A percentile compares a stretch with the other conserved stretches of the same genome.
phyloP scores from a whole-genome alignment of 2,113 vertebrate species.

The Bos indicus region DNA sequence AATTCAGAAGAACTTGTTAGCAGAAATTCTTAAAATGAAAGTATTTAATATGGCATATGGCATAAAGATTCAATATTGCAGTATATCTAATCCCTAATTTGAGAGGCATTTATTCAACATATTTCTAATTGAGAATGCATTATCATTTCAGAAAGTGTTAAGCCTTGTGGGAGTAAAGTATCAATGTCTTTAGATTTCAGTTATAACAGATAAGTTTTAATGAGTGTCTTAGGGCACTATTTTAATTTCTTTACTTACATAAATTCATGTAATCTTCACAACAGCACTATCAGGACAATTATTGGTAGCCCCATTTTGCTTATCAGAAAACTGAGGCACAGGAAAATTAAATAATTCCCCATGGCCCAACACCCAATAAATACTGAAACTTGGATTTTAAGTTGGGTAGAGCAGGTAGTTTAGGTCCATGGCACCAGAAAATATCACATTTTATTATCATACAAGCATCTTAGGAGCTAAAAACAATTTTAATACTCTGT shows the following conservation, averaged over 20 bases:
- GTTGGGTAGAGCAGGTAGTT: neutral
- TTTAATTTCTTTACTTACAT: neutral
- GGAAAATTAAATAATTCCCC: neutral
- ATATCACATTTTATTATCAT: neutral
- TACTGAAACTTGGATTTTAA: neutral
- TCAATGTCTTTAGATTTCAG: neutral
- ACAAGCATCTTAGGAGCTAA: neutral
- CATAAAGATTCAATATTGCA: neutral
- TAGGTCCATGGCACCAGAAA: neutral
- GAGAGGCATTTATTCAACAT: neutral
- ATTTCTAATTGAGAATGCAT: neutral
- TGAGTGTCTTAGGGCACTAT: neutral
- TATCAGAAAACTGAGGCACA: neutral
- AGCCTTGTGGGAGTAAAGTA: neutral
- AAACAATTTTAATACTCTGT: neutral
- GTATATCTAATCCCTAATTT: neutral
- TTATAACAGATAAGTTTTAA: neutral
- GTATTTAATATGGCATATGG: neutral
- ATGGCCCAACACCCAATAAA: fast-evolving
- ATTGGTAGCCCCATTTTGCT: neutral
- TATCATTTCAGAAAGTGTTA: neutral
- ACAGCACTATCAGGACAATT: neutral
- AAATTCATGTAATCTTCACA: neutral
- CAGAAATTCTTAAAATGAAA: neutral
- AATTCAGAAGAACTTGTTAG: neutral